These are phyloP conservation scores for Erebia ligea DNA, from an alignment of 2,888 invertebrate genomes.

Conservation along the genomic window DNA sequence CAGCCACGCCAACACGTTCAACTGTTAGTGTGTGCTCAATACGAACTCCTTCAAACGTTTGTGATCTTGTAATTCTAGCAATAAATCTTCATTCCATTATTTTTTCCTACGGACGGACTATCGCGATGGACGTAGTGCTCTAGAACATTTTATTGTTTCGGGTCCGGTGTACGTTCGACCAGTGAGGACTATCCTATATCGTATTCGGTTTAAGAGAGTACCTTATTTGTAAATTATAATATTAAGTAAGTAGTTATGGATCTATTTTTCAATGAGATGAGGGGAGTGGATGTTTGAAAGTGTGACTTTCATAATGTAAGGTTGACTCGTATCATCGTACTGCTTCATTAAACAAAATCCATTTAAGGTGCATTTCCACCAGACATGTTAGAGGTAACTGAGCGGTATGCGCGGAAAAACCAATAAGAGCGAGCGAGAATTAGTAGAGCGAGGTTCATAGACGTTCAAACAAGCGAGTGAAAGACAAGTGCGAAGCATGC, in stretches of 20 bases:
- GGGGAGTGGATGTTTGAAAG: slow-evolving; percentile 65
- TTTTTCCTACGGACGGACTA: slow-evolving; percentile 69
- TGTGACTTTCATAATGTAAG: slow-evolving; percentile 72
- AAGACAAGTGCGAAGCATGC: too few species aligned
- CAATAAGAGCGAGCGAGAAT: too few species aligned
- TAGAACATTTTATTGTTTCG: slow-evolving; percentile 67
- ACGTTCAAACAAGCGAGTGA: too few species aligned
- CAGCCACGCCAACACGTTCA: slow-evolving; percentile 79
- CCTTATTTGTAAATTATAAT: slow-evolving; percentile 81
- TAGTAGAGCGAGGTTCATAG: too few species aligned
- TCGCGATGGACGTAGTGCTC: slow-evolving; percentile 75
- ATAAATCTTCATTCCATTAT: slow-evolving; percentile 83
- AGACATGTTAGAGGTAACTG: too few species aligned
- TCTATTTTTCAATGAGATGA: slow-evolving; percentile 78
- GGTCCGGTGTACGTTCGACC: slow-evolving; percentile 65
- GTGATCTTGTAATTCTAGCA: slow-evolving; percentile 84
- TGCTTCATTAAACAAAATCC: slow-evolving; percentile 30
- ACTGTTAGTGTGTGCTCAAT: slow-evolving; percentile 67
- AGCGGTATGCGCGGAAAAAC: too few species aligned
- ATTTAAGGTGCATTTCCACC: not conserved
- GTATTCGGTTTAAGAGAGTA: slow-evolving; percentile 76
- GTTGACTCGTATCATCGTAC: slow-evolving; percentile 47
- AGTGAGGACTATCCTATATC: slow-evolving; percentile 70
- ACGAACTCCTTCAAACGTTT: slow-evolving; percentile 67
- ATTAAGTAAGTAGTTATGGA: slow-evolving; percentile 81